These are phyloP conservation scores for Centropristis striata DNA, from an alignment of 2,113 vertebrate genomes.

Conservation along the genomic window DNA sequence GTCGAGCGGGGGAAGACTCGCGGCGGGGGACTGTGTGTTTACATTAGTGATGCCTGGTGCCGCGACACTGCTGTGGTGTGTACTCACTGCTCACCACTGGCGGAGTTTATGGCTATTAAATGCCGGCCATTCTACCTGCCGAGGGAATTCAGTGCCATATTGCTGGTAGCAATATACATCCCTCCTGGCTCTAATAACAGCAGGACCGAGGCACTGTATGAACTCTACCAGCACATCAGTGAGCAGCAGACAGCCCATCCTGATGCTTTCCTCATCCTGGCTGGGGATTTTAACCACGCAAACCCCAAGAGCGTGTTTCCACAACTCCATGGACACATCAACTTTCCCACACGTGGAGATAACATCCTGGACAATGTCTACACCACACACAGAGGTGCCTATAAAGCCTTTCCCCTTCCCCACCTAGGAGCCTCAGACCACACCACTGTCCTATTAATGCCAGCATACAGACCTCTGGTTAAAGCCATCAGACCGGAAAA, in stretches of 20 bases:
- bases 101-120: constrained; percentile 27
- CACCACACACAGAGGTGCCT: too few relatives aligned
- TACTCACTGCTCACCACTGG: constrained; percentile 24
- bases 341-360: too few relatives aligned
- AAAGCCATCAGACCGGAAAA: background rate
- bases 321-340: too few relatives aligned
- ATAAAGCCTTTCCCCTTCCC: too few relatives aligned
- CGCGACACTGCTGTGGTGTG: background rate
- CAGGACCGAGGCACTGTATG: constrained; percentile 15
- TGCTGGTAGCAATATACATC: constrained; percentile 40
- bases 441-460: too few relatives aligned
- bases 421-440: too few relatives aligned
- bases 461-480: background rate
- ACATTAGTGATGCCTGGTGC: constrained; percentile 29
- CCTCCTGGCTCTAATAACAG: constrained; percentile 22
- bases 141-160: background rate
- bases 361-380: too few relatives aligned
- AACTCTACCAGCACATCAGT: background rate
- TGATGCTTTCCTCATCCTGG: background rate
- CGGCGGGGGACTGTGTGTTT: constrained; percentile 9
- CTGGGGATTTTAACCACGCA: background rate
- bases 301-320: too few relatives aligned
- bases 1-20: background rate
- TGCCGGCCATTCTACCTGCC: background rate
- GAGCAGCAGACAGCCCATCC: constrained; percentile 20